phyloP scores from a whole-genome alignment of 1,140 invertebrate genomes.

The Lineus longissimus region DNA sequence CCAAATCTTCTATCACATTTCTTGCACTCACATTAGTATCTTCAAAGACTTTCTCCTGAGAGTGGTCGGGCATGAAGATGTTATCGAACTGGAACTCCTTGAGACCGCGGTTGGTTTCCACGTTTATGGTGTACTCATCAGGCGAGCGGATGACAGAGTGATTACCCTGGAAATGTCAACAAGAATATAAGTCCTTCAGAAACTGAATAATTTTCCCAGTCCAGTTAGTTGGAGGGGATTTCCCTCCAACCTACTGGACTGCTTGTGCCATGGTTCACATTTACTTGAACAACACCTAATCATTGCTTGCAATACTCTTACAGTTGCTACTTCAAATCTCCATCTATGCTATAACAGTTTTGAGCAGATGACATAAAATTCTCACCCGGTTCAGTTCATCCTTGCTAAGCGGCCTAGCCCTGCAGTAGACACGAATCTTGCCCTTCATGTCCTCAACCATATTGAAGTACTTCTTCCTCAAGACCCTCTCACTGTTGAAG shows the following conservation, averaged over 20 bases:
- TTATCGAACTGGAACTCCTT: slow-evolving; percentile 52
- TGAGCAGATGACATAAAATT: too few species aligned
- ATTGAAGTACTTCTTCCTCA: slow-evolving; percentile 58
- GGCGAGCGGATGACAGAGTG: slow-evolving; percentile 35
- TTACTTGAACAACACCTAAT: too few species aligned
- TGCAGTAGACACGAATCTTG: slow-evolving; percentile 58
- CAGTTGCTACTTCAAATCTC: too few species aligned
- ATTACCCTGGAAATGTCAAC: slow-evolving; percentile 34
- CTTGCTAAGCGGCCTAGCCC: slow-evolving; percentile 46
- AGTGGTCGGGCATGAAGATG: slow-evolving; percentile 44
- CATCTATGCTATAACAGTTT: too few species aligned
- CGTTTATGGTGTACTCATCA: slow-evolving; percentile 43
- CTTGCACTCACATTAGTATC: slow-evolving; percentile 50
- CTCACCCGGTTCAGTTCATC: slow-evolving; percentile 40
- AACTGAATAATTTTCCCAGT: not conserved
- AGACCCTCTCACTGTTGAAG: slow-evolving; percentile 54
- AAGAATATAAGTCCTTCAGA: not conserved
- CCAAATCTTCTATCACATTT: too few species aligned
- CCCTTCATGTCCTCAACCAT: slow-evolving; percentile 59
- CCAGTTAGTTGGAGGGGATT: too few species aligned
- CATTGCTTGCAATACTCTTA: too few species aligned
- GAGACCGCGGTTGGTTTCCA: slow-evolving; percentile 31
- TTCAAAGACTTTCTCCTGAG: slow-evolving; percentile 50
- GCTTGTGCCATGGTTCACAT: too few species aligned
- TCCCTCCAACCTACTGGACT: too few species aligned